Percentiles rank a stretch among this genome's conserved stretches.
phyloP scores from a whole-genome alignment of 2,888 invertebrate species.

The Scaptomyza reducta region DNA sequence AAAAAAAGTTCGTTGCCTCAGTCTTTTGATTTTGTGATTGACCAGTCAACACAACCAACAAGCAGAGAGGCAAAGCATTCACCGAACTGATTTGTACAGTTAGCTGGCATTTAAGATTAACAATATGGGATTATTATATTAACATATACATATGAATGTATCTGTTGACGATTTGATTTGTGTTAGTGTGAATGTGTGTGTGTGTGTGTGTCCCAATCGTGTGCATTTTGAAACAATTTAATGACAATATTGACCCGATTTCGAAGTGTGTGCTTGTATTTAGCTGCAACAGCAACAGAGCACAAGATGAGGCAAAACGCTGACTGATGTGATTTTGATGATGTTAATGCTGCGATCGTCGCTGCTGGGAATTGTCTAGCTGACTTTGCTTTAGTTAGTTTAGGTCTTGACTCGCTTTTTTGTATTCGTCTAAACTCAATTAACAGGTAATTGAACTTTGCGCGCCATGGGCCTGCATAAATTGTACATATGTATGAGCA shows the following conservation, averaged over 20 bases:
- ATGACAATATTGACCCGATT: constrained; percentile 71
- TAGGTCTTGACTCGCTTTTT: constrained; percentile 61
- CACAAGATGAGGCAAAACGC: constrained; percentile 11
- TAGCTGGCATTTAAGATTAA: constrained; percentile 61
- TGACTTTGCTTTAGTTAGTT: constrained; percentile 24
- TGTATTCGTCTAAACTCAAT: constrained; percentile 77
- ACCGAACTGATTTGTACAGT: constrained; percentile 57
- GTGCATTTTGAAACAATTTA: constrained; percentile 72
- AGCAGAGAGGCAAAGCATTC: constrained; percentile 2
- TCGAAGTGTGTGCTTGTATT: constrained; percentile 10
- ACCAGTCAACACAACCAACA: constrained; percentile 32
- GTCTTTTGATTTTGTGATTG: constrained; percentile 54
- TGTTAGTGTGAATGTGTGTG: constrained; percentile 3
- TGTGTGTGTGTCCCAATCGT: constrained; percentile 43
- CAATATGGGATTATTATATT: constrained; percentile 46
- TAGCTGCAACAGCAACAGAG: constrained; percentile 29
- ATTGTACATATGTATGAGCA: constrained; percentile 13
- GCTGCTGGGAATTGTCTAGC: constrained; percentile 44
- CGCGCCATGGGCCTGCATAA: constrained; percentile 31
- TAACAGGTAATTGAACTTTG: constrained; percentile 77
- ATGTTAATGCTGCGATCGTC: constrained; percentile 30
- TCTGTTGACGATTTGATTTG: constrained; percentile 51
- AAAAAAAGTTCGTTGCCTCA: constrained; percentile 47
- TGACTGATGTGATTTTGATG: constrained; percentile 73
- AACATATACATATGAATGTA: constrained; percentile 15